These are phyloP conservation scores for Acrossocheilus wenchowensis DNA, from an alignment of 2,797 vertebrate genomes.

Conservation along the genomic window DNA sequence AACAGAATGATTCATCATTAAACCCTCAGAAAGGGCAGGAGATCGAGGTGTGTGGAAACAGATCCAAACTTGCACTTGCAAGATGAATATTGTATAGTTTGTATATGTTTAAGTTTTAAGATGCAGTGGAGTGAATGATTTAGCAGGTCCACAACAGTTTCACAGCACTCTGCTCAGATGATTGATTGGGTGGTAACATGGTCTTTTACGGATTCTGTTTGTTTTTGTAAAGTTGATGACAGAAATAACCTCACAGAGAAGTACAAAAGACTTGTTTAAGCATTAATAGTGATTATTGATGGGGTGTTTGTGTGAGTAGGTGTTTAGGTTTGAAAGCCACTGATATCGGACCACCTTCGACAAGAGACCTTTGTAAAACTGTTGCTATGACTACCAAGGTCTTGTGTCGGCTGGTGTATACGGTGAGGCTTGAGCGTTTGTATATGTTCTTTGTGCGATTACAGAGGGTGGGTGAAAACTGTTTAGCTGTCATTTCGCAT, in stretches of 20 bases:
- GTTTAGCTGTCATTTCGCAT: constrained; percentile 50
- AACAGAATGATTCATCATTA: constrained; percentile 34
- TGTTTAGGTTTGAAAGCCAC: constrained; percentile 47
- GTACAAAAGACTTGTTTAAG: constrained; percentile 14
- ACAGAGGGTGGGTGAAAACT: constrained; percentile 42
- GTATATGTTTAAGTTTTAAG: constrained; percentile 18
- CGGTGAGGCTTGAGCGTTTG: constrained; percentile 17
- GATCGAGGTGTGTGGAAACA: background rate
- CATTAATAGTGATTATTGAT: constrained; percentile 22
- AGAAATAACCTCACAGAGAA: background rate
- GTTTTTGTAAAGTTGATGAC: background rate
- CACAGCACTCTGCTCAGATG: background rate
- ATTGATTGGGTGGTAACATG: constrained; percentile 29
- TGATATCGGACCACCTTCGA: constrained; percentile 39
- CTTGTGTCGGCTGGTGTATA: constrained; percentile 39
- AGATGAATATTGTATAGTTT: constrained; percentile 16
- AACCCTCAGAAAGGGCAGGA: constrained; percentile 19
- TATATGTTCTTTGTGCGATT: constrained; percentile 22
- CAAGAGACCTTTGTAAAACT: constrained; percentile 45
- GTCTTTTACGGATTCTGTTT: background rate
- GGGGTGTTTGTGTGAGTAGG: background rate
- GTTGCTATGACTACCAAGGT: constrained; percentile 61
- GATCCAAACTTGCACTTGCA: constrained; percentile 3
- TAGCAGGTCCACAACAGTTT: constrained; percentile 11
- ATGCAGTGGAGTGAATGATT: constrained; percentile 7